Base-by-base conservation (phyloP, 2,888 invertebrate species). In the Cotesia congregata region DNA sequence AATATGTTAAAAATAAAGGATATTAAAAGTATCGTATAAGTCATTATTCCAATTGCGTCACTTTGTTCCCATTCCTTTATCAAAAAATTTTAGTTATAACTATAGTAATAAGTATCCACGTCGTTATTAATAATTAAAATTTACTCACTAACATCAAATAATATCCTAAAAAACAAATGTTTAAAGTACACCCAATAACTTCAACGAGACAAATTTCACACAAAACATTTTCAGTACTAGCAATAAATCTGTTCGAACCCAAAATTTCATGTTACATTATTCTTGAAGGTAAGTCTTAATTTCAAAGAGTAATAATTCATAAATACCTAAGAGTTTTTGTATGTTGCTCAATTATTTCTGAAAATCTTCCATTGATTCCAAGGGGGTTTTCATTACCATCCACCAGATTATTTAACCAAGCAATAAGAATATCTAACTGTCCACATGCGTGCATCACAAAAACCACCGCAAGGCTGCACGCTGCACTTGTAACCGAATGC, bases 361-460 rank as follows among this genome's bases (percentile, higher is more conserved):
- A 50, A 41, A 77, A 30, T 75, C 65, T 64, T 4, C 1, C 41
- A 67, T 68, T 20, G 7, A 50, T 3, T 67, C 59, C 68, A 12
- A 40, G 3, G 7, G 7, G 12, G 1, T 39, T 0, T 9, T 9
- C 30, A 60, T 74, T 59, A 0, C 60, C 72, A 59, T 79, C 77
- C 9, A 80, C 77, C n/a, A 81, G 78, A 50, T 62, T 62, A 4
- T 80, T 62, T 4, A 81, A 72, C 60, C 76, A 71, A 1, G 30
- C 15, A 5, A 75, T 74, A 5, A 80, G 72, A 74, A 82, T 80
- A 40, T 80, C 75, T 38, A 80, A 76, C 67, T 81, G 84, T 15
- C 84, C 84, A 39, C 84, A 85, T 5, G 81, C 80, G 50, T 86
- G 86, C 78, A 85, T 81, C 3, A 84, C 81, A 41, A 83, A 80